Conservation (phyloP, 2,888 invertebrate species). For the Chrysolina oricalcia region DNA sequence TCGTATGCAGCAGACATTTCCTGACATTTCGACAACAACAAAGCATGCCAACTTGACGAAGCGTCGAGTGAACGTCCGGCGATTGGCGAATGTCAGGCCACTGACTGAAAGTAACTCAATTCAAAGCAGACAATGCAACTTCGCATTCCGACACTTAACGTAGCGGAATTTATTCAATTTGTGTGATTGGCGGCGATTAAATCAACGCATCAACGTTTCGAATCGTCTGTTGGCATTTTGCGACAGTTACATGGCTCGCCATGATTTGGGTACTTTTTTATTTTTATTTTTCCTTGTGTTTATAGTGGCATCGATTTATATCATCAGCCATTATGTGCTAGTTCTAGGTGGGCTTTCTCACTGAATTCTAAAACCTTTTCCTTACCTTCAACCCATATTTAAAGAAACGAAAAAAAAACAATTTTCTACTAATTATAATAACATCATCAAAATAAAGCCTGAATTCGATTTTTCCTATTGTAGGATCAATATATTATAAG, state of each 20-base stretch:
- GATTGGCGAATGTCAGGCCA: constrained; percentile 39
- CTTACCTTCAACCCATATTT: no score
- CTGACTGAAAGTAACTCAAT: constrained; percentile 27
- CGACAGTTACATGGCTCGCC: background rate
- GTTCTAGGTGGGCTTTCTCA: no score
- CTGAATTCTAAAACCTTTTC: no score
- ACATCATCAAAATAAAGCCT: no score
- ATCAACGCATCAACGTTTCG: background rate
- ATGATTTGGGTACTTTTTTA: no score
- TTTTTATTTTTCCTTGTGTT: no score
- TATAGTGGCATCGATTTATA: no score
- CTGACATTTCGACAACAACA: constrained; percentile 39
- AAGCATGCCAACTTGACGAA: constrained; percentile 27
- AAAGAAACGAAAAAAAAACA: no score
- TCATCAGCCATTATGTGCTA: no score
- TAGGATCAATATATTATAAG: no score
- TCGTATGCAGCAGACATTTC: constrained; percentile 38
- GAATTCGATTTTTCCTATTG: no score
- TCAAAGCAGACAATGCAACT: constrained; percentile 18
- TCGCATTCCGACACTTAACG: constrained; percentile 21
- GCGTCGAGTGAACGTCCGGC: constrained; percentile 29
- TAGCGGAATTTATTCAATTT: background rate
- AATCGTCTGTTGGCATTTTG: background rate
- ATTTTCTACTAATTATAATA: no score
- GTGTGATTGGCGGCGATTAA: background rate